Percentiles rank a stretch among this genome's conserved stretches.
Evolutionary conservation across 2,888 invertebrate species (phyloP).

Genomic region (Drosophila bunnanda): DNA sequence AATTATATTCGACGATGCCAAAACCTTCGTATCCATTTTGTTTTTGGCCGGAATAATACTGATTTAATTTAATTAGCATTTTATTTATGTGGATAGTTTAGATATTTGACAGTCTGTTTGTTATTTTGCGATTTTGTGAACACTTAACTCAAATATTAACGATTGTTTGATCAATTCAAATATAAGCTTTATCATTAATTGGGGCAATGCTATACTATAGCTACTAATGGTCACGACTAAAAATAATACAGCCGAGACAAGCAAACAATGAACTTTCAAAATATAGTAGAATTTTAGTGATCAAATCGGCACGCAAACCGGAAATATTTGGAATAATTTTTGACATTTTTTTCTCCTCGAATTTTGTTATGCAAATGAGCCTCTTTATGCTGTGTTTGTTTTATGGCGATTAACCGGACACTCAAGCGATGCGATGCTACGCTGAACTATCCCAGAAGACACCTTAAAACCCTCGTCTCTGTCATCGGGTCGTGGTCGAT

Average conservation of each 20-base stretch:
- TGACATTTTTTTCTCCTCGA: constrained; percentile 31
- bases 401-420: constrained; percentile 34
- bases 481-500: constrained; percentile 27
- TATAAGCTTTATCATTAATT: constrained; percentile 52
- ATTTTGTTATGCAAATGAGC: constrained; percentile 51
- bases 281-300: constrained; percentile 21
- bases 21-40: constrained; percentile 9
- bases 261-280: constrained; percentile 33
- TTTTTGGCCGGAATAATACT: constrained; percentile 8
- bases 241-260: constrained; percentile 33
- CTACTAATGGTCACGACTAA: constrained; percentile 35
- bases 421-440: neutral
- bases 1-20: neutral
- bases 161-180: constrained; percentile 15
- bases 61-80: constrained; percentile 54
- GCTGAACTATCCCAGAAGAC: constrained; percentile 18
- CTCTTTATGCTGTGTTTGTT: constrained; percentile 34
- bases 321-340: constrained; percentile 47
- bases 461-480: constrained; percentile 21
- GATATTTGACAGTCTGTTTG: constrained; percentile 47
- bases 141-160: constrained; percentile 48
- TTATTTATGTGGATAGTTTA: constrained; percentile 58
- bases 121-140: constrained; percentile 17
- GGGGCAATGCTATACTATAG: constrained; percentile 37
- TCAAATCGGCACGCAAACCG: constrained; percentile 35